phyloP scores from a whole-genome alignment of 30 jellyfish, hydroid and myxozoan species.

The Pelagia noctiluca region DNA sequence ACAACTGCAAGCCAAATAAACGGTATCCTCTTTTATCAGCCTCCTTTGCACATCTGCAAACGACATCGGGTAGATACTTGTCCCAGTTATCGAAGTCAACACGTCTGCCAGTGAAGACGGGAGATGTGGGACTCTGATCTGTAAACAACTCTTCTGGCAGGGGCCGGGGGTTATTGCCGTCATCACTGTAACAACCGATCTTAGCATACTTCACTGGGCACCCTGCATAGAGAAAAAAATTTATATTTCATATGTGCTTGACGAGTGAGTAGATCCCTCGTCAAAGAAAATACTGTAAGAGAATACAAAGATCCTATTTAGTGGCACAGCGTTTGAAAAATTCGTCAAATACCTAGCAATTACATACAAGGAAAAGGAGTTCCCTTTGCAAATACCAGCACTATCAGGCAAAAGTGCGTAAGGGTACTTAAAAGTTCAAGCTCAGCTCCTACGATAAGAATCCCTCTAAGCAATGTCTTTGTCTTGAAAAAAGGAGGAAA shows the following conservation, averaged over 20 bases:
- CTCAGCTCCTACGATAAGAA: background rate
- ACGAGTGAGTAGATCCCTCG: no score
- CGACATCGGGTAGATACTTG: conserved; percentile 70
- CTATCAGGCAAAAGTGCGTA: no score
- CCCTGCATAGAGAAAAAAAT: no score
- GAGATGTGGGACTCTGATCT: conserved; percentile 67
- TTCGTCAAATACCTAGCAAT: no score
- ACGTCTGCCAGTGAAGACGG: conserved; percentile 71
- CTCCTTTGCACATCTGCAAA: conserved; percentile 92
- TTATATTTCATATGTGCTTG: no score
- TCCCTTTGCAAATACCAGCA: no score
- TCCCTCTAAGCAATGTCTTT: background rate
- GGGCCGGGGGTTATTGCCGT: conserved; percentile 92
- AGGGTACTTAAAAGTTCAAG: no score
- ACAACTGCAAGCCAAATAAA: conserved; percentile 84
- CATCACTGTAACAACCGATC: conserved; percentile 94
- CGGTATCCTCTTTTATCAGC: conserved; percentile 69
- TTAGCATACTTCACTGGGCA: conserved; percentile 86
- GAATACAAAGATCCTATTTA: no score
- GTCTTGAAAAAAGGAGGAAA: background rate
- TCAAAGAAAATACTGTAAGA: no score
- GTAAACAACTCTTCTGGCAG: conserved; percentile 82
- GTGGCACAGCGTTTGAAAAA: no score
- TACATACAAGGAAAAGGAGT: no score
- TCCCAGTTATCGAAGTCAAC: conserved; percentile 87